Evolutionary conservation across 2,113 vertebrate genomes (phyloP).

Genomic region (Pyxicephalus adspersus): DNA sequence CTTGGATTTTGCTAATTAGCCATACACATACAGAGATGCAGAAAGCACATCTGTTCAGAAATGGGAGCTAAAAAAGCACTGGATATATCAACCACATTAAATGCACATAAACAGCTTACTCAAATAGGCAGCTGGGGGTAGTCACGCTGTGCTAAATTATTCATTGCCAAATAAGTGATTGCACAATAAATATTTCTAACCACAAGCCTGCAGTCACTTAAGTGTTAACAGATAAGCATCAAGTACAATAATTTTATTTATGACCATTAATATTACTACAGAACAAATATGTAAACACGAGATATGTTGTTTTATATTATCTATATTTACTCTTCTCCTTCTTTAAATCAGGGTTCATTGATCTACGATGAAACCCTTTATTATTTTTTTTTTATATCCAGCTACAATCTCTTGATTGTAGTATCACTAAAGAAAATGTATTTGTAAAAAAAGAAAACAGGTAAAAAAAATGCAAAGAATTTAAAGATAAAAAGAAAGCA

Average conservation of each 20-base stretch:
- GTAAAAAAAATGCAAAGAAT: too few species aligned
- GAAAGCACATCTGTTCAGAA: conserved; percentile 27
- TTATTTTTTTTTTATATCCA: too few species aligned
- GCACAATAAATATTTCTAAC: conserved; percentile 35
- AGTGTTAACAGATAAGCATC: neutral
- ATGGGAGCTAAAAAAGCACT: neutral
- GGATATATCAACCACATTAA: conserved; percentile 11
- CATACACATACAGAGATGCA: conserved; percentile 7
- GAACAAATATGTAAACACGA: neutral
- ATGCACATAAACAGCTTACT: conserved; percentile 21
- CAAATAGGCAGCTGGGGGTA: conserved; percentile 14
- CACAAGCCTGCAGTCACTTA: conserved; percentile 2
- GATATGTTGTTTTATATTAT: too few species aligned
- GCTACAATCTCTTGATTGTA: too few species aligned
- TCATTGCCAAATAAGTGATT: conserved; percentile 43
- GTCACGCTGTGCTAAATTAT: conserved; percentile 45
- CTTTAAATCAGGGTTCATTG: too few species aligned
- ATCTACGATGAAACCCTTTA: too few species aligned
- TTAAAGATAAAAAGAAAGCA: too few species aligned
- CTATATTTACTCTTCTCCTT: too few species aligned
- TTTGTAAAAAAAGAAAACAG: too few species aligned
- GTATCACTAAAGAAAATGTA: too few species aligned
- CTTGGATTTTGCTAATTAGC: conserved; percentile 27
- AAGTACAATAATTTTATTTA: neutral
- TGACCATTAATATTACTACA: neutral